Evolutionary conservation across 2,113 vertebrate genomes (phyloP).

Genomic region (Chamaea fasciata): DNA sequence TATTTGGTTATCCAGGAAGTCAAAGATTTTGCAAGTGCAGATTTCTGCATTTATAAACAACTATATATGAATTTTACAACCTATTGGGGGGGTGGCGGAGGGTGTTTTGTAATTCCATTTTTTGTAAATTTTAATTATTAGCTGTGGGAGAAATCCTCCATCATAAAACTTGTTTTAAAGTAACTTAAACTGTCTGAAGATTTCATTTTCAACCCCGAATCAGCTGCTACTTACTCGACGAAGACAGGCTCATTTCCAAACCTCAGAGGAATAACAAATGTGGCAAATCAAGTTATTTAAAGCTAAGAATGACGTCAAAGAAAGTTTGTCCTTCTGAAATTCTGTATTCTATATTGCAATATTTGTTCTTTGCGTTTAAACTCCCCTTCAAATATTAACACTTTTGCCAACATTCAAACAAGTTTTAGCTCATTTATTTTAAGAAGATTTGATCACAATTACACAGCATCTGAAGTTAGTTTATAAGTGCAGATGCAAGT

Average conservation of each 20-base stretch:
- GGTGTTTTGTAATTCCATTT: background rate
- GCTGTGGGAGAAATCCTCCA: background rate
- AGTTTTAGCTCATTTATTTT: background rate
- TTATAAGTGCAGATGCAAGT: background rate
- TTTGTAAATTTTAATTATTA: background rate
- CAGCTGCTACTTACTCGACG: background rate
- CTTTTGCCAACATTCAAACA: background rate
- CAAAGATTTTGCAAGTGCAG: background rate
- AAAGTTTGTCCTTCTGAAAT: background rate
- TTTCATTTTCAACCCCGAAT: background rate
- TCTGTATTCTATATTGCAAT: background rate
- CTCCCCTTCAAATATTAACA: background rate
- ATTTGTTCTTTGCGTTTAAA: background rate
- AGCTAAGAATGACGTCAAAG: background rate
- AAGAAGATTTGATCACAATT: background rate
- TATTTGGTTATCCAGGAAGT: background rate
- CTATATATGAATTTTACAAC: background rate
- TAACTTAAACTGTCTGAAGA: background rate
- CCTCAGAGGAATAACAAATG: background rate
- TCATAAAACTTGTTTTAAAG: background rate
- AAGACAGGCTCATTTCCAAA: background rate
- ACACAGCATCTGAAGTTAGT: background rate
- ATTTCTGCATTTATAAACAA: background rate
- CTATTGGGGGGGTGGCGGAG: accelerated
- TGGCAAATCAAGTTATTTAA: background rate